phyloP scores from a whole-genome alignment of 2,113 vertebrate species.

The Panurus biarmicus region DNA sequence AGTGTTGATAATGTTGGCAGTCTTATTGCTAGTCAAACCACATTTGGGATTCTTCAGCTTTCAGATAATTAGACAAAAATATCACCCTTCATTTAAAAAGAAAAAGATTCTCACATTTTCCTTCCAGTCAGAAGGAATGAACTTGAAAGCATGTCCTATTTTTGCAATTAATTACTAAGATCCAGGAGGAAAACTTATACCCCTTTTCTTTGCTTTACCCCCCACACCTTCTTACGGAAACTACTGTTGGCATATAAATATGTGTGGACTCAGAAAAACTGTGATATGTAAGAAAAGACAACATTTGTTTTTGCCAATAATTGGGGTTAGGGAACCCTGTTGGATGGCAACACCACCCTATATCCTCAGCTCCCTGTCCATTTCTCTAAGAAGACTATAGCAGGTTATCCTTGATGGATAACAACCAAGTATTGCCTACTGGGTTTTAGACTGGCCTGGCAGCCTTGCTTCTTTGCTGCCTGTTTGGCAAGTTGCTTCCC shows the following conservation, averaged over 20 bases:
- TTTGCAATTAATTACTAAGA: neutral
- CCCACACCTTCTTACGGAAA: neutral
- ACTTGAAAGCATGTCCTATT: neutral
- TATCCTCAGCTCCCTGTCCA: neutral
- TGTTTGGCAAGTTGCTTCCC: neutral
- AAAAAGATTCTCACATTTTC: neutral
- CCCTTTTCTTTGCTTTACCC: neutral
- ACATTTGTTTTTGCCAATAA: neutral
- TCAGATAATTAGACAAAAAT: neutral
- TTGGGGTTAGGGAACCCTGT: rapidly evolving
- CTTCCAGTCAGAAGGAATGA: neutral
- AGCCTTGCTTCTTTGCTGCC: neutral
- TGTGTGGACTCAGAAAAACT: neutral
- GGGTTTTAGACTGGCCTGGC: neutral
- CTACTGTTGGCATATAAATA: neutral
- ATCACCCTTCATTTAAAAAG: neutral
- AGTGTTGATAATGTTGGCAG: neutral
- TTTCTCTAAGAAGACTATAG: neutral
- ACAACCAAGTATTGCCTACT: neutral
- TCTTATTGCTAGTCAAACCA: neutral
- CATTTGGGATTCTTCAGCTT: neutral
- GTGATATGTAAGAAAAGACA: neutral
- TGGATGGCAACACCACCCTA: neutral
- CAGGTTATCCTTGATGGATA: neutral
- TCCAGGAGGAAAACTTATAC: neutral